Percentiles rank a stretch among this genome's conserved stretches.
Evolutionary conservation across 2,888 invertebrate species (phyloP).

Genomic region (Xylota sylvarum): DNA sequence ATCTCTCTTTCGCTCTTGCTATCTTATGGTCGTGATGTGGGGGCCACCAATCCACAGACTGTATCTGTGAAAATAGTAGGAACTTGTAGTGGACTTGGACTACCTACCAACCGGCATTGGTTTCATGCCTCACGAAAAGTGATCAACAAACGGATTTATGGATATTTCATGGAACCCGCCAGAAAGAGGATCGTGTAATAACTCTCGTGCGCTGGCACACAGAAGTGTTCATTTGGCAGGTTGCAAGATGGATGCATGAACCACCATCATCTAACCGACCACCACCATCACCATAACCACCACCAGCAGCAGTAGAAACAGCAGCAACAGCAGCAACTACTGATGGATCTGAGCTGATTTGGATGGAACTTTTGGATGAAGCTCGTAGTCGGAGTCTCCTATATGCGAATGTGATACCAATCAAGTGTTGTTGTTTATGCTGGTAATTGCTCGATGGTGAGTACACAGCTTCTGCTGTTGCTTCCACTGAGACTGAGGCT

Average conservation of each 20-base stretch:
- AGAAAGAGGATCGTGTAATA: conserved; percentile 74
- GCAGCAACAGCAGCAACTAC: neutral
- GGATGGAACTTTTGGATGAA: conserved; percentile 50
- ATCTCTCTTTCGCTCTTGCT: neutral
- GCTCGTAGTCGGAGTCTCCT: conserved; percentile 25
- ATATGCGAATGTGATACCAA: conserved; percentile 67
- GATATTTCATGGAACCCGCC: conserved; percentile 67
- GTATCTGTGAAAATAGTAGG: neutral
- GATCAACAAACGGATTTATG: conserved; percentile 75
- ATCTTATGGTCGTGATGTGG: conserved; percentile 50
- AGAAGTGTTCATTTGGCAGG: conserved; percentile 77
- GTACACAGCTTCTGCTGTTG: conserved; percentile 36
- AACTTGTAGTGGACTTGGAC: conserved; percentile 54
- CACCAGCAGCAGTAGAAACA: neutral
- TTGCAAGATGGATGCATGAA: conserved; percentile 74
- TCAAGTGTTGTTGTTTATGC: conserved; percentile 75
- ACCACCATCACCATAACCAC: neutral
- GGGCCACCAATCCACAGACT: conserved; percentile 28
- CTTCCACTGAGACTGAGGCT: neutral
- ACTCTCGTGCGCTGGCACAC: conserved; percentile 73
- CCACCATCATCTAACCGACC: conserved; percentile 35
- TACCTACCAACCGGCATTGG: conserved; percentile 49
- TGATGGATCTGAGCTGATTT: conserved; percentile 67
- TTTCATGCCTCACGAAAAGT: conserved; percentile 72
- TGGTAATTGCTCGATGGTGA: conserved; percentile 74